Conservation (phyloP, 2,888 invertebrate genomes). For the Ctenicera cuprea region DNA sequence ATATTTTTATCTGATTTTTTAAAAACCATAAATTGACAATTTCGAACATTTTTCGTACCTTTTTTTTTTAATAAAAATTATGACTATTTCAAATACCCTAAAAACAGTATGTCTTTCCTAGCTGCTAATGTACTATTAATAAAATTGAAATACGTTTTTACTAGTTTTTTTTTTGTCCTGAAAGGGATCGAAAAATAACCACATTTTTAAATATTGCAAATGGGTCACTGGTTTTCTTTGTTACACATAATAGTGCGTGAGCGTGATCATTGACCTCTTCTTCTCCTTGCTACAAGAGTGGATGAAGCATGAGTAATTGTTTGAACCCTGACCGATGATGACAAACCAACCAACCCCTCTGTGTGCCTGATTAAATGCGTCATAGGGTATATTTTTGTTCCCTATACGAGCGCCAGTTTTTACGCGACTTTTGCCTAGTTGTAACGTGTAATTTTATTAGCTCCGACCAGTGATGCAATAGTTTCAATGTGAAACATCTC, state of each 20-base stretch:
- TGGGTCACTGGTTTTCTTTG: slow-evolving; percentile 40
- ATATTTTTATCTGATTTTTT: too few species aligned
- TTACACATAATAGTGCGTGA: slow-evolving; percentile 45
- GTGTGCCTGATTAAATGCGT: slow-evolving; percentile 49
- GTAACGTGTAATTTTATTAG: slow-evolving; percentile 19
- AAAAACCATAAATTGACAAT: too few species aligned
- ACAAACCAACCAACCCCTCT: slow-evolving; percentile 49
- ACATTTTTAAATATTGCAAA: slow-evolving; percentile 10
- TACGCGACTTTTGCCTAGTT: slow-evolving; percentile 34
- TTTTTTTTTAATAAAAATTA: too few species aligned
- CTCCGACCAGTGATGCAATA: background rate
- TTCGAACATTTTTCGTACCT: too few species aligned
- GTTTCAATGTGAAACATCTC: background rate
- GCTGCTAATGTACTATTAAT: background rate
- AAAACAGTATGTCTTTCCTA: too few species aligned
- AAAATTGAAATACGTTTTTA: background rate
- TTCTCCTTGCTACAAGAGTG: slow-evolving; percentile 33
- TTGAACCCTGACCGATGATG: slow-evolving; percentile 50
- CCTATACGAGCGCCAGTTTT: slow-evolving; percentile 39
- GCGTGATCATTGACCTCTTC: slow-evolving; percentile 47
- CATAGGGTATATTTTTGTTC: slow-evolving; percentile 48
- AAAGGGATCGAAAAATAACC: background rate
- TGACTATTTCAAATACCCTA: too few species aligned
- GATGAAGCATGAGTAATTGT: slow-evolving; percentile 51
- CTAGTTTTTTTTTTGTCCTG: background rate